phyloP scores from a whole-genome alignment of 53 echinoderm and acorn worm genomes.

The Patiria pectinifera region DNA sequence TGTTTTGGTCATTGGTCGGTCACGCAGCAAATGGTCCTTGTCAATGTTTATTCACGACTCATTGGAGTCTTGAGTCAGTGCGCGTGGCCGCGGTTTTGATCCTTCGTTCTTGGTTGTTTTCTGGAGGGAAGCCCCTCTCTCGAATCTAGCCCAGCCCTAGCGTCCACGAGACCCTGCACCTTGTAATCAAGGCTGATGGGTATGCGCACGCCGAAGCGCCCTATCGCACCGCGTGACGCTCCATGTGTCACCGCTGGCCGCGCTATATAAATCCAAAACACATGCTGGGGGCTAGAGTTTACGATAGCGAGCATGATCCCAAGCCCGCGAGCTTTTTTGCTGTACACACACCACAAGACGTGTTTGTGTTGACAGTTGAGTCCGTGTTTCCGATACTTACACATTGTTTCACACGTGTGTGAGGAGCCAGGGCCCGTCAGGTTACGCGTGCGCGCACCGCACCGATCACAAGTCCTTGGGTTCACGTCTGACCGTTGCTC shows the following conservation, averaged over 20 bases:
- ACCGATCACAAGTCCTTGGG: neutral
- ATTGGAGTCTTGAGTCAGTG: conserved; percentile 24
- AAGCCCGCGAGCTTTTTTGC: neutral
- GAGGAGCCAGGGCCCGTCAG: neutral
- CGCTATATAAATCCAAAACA: conserved; percentile 60
- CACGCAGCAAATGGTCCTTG: conserved; percentile 2
- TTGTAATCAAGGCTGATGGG: neutral
- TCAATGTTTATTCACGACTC: conserved; percentile 21
- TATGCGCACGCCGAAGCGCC: conserved; percentile 53
- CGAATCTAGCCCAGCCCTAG: neutral
- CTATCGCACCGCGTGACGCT: conserved; percentile 52
- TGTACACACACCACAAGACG: neutral
- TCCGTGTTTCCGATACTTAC: conserved; percentile 47
- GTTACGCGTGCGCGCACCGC: neutral
- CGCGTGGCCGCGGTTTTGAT: conserved; percentile 23
- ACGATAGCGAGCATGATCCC: conserved; percentile 24
- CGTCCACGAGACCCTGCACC: neutral
- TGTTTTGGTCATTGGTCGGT: neutral
- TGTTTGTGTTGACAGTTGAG: conserved; percentile 42
- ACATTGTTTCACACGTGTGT: conserved; percentile 61
- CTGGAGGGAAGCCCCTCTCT: conserved; percentile 12
- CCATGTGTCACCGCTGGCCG: conserved; percentile 55
- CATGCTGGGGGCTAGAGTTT: conserved; percentile 61
- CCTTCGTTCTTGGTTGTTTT: neutral
- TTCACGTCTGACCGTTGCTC: neutral